Conservation (phyloP, 2,113 vertebrate species). For the Octodon degus region DNA sequence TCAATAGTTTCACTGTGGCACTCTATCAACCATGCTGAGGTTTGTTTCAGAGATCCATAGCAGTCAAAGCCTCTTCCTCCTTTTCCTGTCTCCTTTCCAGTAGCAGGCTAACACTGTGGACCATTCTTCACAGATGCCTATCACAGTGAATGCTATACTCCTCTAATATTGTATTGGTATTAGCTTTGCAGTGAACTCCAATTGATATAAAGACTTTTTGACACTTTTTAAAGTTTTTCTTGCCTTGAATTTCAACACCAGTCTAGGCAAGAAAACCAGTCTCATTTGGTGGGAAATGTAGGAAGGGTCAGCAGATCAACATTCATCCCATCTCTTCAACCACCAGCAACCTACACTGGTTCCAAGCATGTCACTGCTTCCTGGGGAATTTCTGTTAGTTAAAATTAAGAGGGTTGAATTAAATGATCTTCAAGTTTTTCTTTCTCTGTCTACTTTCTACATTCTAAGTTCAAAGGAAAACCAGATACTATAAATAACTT, state of each 20-base stretch:
- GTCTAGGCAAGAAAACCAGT: neutral
- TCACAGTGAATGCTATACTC: neutral
- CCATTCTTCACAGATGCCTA: neutral
- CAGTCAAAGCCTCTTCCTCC: neutral
- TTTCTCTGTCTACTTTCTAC: neutral
- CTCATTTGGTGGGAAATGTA: neutral
- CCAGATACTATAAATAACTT: constrained; percentile 16
- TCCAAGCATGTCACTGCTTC: neutral
- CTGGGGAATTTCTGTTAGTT: neutral
- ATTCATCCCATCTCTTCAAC: neutral
- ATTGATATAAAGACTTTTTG: neutral
- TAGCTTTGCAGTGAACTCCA: neutral
- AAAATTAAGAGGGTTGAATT: neutral
- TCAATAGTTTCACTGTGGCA: neutral
- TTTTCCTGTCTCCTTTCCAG: neutral
- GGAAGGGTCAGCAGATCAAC: neutral
- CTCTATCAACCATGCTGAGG: neutral
- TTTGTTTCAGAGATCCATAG: neutral
- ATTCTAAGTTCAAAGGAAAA: neutral
- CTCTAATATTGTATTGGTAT: neutral
- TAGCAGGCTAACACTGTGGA: neutral
- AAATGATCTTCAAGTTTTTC: neutral
- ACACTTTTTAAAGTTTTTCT: neutral
- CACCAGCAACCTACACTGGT: neutral
- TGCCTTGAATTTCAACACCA: neutral